Evolutionary conservation across 64 coral and sea anemone genomes (phyloP).

Genomic region (Montipora foliosa): DNA sequence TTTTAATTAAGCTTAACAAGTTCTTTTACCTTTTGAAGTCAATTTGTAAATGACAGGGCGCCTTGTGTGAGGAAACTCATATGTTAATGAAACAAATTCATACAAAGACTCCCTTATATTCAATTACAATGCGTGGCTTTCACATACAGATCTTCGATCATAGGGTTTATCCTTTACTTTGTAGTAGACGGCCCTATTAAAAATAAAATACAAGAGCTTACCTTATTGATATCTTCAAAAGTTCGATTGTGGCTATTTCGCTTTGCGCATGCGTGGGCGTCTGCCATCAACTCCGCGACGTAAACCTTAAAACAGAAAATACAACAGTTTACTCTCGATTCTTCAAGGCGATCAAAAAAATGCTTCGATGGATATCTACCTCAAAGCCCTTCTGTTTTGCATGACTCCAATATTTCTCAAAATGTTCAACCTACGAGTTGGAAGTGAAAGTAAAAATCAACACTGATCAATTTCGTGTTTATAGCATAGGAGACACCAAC

Average conservation of each 20-base stretch:
- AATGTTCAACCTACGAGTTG: constrained; percentile 75
- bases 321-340: background rate
- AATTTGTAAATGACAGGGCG: too few species aligned
- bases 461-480: background rate
- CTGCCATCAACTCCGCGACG: constrained; percentile 91
- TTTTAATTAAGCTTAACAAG: too few species aligned
- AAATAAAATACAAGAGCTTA: background rate
- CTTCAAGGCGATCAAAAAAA: background rate
- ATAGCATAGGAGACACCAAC: too few species aligned
- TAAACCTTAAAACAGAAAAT: constrained; percentile 71
- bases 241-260: constrained; percentile 89
- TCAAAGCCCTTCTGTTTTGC: constrained; percentile 99
- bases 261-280: constrained; percentile 94
- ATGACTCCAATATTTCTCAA: constrained; percentile 98
- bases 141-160: too few species aligned
- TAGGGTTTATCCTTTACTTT: background rate
- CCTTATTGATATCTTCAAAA: constrained; percentile 97
- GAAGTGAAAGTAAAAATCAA: background rate
- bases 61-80: too few species aligned
- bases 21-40: too few species aligned
- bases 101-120: too few species aligned
- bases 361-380: constrained; percentile 28
- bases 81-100: too few species aligned
- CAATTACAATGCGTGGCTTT: too few species aligned
- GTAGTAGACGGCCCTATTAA: background rate